A percentile compares a stretch with the other conserved stretches of the same genome.
Evolutionary conservation across 2,113 vertebrate genomes (phyloP).

Genomic region (Athene noctua): DNA sequence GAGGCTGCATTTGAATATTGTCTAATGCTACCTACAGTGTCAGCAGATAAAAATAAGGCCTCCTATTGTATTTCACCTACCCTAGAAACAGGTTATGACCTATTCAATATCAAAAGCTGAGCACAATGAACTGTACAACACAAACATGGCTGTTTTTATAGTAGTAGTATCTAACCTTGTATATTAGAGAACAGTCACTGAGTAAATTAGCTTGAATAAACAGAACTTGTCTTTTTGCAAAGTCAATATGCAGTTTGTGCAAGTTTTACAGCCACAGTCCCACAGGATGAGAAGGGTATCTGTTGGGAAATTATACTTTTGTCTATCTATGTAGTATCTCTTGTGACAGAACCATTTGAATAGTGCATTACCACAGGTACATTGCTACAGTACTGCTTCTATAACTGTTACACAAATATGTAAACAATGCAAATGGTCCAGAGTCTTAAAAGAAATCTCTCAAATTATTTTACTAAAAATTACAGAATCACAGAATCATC

Average conservation of each 20-base stretch:
- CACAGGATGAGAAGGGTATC: background rate
- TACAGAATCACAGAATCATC: too few relatives aligned
- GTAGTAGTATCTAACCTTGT: background rate
- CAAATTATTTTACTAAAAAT: background rate
- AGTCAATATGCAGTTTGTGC: background rate
- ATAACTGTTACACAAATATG: background rate
- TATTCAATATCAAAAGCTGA: background rate
- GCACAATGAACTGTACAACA: background rate
- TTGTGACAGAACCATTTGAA: background rate
- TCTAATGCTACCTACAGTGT: background rate
- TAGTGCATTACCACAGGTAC: rapidly evolving
- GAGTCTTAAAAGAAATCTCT: background rate
- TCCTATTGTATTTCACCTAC: background rate
- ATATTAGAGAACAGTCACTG: background rate
- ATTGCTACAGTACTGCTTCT: background rate
- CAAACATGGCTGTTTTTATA: background rate
- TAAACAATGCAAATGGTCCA: background rate
- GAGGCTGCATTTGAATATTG: background rate
- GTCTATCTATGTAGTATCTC: background rate
- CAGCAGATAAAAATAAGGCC: background rate
- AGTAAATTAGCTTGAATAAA: background rate
- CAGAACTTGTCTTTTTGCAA: background rate
- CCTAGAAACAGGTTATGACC: background rate
- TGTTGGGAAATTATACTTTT: background rate
- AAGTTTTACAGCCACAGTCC: background rate